Evolutionary conservation across 2,113 vertebrate species (phyloP).

Genomic region (Lepisosteus oculatus): DNA sequence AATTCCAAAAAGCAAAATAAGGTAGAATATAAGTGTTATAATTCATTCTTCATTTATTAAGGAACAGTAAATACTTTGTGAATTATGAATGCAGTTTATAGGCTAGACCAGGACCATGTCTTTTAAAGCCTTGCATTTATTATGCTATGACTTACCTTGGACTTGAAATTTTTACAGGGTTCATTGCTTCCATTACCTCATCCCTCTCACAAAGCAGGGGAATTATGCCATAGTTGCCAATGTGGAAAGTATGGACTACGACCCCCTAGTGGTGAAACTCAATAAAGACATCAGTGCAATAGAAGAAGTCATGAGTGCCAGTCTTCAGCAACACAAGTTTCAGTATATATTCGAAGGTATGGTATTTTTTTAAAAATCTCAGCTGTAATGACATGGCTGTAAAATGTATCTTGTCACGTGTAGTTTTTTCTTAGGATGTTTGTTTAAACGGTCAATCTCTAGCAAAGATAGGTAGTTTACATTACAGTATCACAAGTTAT

Average conservation of each 20-base stretch:
- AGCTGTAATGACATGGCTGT: not conserved
- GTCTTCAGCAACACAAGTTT: slow-evolving; percentile 97
- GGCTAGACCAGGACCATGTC: too few relatives aligned
- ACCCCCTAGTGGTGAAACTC: slow-evolving; percentile 91
- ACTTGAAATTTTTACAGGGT: slow-evolving; percentile 64
- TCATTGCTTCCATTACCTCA: slow-evolving; percentile 96
- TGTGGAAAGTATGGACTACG: slow-evolving; percentile 98
- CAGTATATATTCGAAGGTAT: slow-evolving; percentile 98
- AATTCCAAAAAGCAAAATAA: too few relatives aligned
- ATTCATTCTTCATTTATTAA: too few relatives aligned
- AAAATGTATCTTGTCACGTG: not conserved
- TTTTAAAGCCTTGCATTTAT: too few relatives aligned
- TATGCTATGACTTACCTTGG: too few relatives aligned
- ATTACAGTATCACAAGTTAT: too few relatives aligned
- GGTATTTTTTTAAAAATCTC: slow-evolving; percentile 1
- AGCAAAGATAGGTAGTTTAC: too few relatives aligned
- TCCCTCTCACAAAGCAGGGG: slow-evolving; percentile 91
- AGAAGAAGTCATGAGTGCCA: slow-evolving; percentile 91
- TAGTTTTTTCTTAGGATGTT: too few relatives aligned
- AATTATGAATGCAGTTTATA: too few relatives aligned
- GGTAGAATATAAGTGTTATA: too few relatives aligned
- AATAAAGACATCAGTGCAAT: slow-evolving; percentile 97
- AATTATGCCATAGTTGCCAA: slow-evolving; percentile 98
- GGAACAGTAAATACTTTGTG: too few relatives aligned
- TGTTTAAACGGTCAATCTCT: too few relatives aligned